Percentiles rank a stretch among this genome's conserved stretches.
Evolutionary conservation across 2,797 vertebrate species (phyloP).

Genomic region (Dicrostonyx torquatus): DNA sequence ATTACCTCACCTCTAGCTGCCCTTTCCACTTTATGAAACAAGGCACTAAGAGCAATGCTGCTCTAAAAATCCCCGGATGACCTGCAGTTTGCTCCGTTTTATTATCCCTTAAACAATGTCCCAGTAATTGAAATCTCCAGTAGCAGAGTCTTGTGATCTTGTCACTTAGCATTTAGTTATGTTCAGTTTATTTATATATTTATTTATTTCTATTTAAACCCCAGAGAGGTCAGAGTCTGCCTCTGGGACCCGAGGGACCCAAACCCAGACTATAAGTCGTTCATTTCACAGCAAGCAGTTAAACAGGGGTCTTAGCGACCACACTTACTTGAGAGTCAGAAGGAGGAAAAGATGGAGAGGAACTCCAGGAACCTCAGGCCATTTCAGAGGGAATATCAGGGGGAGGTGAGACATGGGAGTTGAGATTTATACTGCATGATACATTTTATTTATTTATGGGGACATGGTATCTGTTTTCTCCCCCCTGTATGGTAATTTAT

Average conservation of each 20-base stretch:
- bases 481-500: constrained; percentile 50
- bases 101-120: constrained; percentile 74
- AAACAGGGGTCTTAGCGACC: neutral
- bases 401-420: neutral
- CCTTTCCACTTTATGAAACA: constrained; percentile 72
- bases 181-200: constrained; percentile 58
- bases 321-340: neutral
- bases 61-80: constrained; percentile 58
- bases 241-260: neutral
- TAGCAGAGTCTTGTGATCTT: constrained; percentile 66
- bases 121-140: constrained; percentile 74
- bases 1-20: constrained; percentile 64
- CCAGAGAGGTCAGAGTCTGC: neutral
- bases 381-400: neutral
- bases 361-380: neutral
- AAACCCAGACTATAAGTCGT: neutral
- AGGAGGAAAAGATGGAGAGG: neutral
- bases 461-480: constrained; percentile 43
- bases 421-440: constrained; percentile 43
- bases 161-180: constrained; percentile 70
- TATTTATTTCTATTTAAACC: constrained; percentile 41
- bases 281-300: constrained; percentile 40
- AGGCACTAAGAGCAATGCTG: constrained; percentile 38
- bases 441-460: constrained; percentile 70
- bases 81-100: constrained; percentile 66